Evolutionary conservation across 2,797 vertebrate genomes (phyloP).

Genomic region (Darevskia mixta): DNA sequence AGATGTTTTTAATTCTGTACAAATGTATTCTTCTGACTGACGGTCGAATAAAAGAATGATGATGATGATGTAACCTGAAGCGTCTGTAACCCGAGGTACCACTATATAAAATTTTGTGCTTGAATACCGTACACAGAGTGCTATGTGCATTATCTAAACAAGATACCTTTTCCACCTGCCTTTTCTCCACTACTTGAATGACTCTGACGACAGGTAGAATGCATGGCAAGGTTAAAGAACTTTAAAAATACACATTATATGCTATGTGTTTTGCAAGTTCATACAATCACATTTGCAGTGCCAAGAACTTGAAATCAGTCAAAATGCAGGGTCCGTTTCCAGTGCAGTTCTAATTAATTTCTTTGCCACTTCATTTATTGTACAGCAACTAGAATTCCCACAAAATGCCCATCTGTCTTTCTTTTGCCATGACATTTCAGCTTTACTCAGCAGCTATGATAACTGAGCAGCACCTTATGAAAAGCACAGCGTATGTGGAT

Average conservation of each 20-base stretch:
- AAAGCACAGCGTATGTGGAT: background rate
- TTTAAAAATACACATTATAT: no score
- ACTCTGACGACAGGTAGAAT: background rate
- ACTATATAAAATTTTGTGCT: background rate
- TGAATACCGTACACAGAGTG: conserved; percentile 14
- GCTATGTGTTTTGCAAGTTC: no score
- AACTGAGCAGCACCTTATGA: background rate
- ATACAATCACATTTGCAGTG: no score
- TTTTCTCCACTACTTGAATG: background rate
- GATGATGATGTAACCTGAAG: no score
- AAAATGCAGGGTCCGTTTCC: no score
- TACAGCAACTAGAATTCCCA: background rate
- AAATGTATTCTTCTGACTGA: no score
- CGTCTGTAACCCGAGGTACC: no score
- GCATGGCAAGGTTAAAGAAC: background rate
- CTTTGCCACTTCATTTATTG: background rate
- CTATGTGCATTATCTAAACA: background rate
- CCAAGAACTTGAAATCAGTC: no score
- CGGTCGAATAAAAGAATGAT: no score
- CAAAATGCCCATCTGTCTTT: background rate
- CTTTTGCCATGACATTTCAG: background rate
- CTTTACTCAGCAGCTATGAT: background rate
- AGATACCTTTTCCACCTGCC: background rate
- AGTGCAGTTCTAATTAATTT: background rate
- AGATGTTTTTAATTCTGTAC: no score